Evolutionary conservation across 2,797 vertebrate species (phyloP).

Genomic region (Monodelphis domestica): DNA sequence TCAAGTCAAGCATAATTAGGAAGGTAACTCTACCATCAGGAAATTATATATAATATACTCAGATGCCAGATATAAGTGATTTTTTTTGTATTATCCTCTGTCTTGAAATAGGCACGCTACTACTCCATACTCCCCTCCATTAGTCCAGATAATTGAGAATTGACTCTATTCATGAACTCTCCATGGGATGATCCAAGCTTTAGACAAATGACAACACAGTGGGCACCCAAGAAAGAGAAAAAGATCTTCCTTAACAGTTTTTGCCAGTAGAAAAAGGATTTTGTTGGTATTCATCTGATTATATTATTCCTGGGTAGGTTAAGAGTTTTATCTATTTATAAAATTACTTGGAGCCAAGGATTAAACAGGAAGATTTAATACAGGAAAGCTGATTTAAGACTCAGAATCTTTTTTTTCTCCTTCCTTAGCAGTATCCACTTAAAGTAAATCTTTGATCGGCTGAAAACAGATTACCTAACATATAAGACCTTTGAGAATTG

Average conservation of each 20-base stretch:
- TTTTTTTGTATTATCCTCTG: background rate
- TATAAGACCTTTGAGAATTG: conserved; percentile 76
- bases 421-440: conserved; percentile 78
- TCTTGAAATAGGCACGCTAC: conserved; percentile 20
- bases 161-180: background rate
- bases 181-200: background rate
- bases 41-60: conserved; percentile 6
- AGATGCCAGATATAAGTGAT: background rate
- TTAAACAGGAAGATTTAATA: conserved; percentile 79
- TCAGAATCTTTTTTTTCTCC: conserved; percentile 68
- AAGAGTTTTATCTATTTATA: conserved; percentile 83
- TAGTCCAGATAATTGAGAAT: background rate
- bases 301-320: conserved; percentile 75
- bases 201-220: conserved; percentile 16
- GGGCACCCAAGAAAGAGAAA: conserved; percentile 15
- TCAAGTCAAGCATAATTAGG: background rate
- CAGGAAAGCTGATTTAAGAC: conserved; percentile 80
- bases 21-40: conserved; percentile 20
- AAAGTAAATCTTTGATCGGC: conserved; percentile 81
- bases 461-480: conserved; percentile 79
- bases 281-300: conserved; percentile 67
- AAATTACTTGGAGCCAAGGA: conserved; percentile 81
- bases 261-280: conserved; percentile 61
- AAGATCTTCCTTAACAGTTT: conserved; percentile 53
- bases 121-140: background rate